Conservation (phyloP, 2,888 invertebrate species). For the Schrankia costaestrigalis region DNA sequence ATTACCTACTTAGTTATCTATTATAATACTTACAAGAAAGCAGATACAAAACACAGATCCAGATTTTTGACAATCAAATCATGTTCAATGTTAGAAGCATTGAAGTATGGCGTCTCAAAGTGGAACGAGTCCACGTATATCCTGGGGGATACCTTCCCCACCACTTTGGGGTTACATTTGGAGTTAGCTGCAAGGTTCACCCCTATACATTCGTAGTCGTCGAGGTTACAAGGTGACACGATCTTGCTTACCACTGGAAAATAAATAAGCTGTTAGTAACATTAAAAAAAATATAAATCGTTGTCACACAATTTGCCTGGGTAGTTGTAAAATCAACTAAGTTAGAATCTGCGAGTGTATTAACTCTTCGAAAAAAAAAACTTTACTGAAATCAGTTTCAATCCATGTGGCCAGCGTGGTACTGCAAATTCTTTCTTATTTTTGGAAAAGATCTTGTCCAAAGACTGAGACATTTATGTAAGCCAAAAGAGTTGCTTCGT, state of each 20-base stretch:
- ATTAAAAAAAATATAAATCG: neutral
- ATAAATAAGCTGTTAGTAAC: neutral
- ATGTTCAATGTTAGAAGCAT: slow-evolving; percentile 51
- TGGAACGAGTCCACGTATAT: slow-evolving; percentile 34
- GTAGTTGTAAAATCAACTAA: too few relatives aligned
- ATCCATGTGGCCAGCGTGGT: too few relatives aligned
- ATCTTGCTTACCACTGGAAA: slow-evolving; percentile 12
- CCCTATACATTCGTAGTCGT: slow-evolving; percentile 43
- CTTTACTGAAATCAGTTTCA: too few relatives aligned
- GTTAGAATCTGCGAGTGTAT: too few relatives aligned
- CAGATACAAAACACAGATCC: slow-evolving; percentile 49
- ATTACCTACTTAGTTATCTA: neutral
- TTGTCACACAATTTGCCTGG: too few relatives aligned
- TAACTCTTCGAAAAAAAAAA: too few relatives aligned
- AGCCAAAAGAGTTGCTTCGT: too few relatives aligned
- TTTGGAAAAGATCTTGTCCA: too few relatives aligned
- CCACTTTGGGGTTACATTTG: slow-evolving; percentile 36
- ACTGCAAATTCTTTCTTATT: too few relatives aligned
- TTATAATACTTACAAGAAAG: slow-evolving; percentile 57
- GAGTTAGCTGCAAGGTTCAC: slow-evolving; percentile 52
- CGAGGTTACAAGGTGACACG: slow-evolving; percentile 44
- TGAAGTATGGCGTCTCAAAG: slow-evolving; percentile 57
- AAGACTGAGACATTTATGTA: too few relatives aligned
- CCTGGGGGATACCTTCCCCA: slow-evolving; percentile 31
- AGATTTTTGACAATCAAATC: slow-evolving; percentile 47